Percentiles rank a stretch among this genome's conserved stretches.
Evolutionary conservation across 2,888 invertebrate genomes (phyloP).

Genomic region (Ophion slaviceki): DNA sequence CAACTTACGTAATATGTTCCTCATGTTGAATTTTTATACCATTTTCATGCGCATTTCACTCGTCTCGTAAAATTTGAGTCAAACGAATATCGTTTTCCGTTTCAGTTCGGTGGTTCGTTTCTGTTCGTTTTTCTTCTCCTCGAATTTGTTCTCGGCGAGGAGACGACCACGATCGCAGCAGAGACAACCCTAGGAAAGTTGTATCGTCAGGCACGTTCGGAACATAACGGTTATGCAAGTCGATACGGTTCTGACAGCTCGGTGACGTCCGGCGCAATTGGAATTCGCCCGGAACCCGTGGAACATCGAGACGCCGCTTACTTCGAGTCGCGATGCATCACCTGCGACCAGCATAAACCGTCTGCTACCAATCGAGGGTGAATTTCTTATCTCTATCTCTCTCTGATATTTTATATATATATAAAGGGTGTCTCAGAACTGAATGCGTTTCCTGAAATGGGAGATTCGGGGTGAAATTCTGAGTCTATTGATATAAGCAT

Average conservation of each 20-base stretch:
- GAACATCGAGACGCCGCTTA: constrained; percentile 78
- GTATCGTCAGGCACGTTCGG: constrained; percentile 78
- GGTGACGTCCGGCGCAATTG: constrained; percentile 73
- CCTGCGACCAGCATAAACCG: constrained; percentile 78
- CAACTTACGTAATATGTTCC: too few species aligned
- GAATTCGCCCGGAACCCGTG: constrained; percentile 72
- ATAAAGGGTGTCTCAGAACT: too few species aligned
- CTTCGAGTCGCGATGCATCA: constrained; percentile 79
- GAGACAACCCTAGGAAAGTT: constrained; percentile 76
- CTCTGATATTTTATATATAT: neutral
- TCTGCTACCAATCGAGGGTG: constrained; percentile 69
- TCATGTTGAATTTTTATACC: neutral
- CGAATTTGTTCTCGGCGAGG: constrained; percentile 55
- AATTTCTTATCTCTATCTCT: constrained; percentile 52
- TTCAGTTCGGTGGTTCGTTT: constrained; percentile 56
- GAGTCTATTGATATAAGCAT: too few species aligned
- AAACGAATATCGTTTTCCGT: neutral
- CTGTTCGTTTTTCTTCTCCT: constrained; percentile 46
- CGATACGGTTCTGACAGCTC: constrained; percentile 75
- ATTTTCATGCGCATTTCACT: neutral
- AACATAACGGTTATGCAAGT: constrained; percentile 73
- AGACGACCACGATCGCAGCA: constrained; percentile 71
- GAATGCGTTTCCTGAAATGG: too few species aligned
- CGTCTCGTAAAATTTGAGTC: neutral
- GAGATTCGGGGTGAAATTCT: too few species aligned